These are phyloP conservation scores for Tetragnatha versicolor DNA, from an alignment of 1,140 invertebrate species.

Conservation along the genomic window DNA sequence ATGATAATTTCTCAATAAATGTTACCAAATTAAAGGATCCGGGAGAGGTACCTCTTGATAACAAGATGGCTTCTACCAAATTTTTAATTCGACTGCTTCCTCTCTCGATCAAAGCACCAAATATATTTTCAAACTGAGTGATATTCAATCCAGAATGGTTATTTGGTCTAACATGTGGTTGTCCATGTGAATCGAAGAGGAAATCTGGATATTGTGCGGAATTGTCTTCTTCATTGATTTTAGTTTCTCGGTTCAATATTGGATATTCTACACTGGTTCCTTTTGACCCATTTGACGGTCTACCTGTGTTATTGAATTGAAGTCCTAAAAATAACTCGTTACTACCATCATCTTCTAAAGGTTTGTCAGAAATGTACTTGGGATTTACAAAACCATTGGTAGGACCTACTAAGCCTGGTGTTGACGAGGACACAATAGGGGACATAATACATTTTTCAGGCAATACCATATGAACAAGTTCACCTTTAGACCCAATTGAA, in stretches of 20 bases:
- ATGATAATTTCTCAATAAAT: not conserved
- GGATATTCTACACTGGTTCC: not conserved
- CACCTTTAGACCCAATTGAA: not conserved
- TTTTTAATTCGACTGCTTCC: not conserved
- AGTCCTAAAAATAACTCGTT: no score
- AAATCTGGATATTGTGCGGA: not conserved
- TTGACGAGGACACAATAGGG: no score
- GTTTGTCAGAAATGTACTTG: no score
- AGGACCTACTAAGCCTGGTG: not conserved
- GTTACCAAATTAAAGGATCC: not conserved
- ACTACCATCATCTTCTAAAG: no score
- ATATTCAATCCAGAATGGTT: not conserved
- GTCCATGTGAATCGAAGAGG: not conserved
- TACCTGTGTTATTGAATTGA: not conserved
- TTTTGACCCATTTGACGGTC: not conserved
- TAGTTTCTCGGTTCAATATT: not conserved
- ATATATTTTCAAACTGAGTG: constrained; percentile 4
- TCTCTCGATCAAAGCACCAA: not conserved
- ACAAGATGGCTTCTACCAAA: not conserved
- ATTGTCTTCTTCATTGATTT: not conserved
- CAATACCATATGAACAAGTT: not conserved
- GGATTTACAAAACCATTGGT: not conserved
- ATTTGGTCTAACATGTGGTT: not conserved
- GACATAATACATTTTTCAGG: not conserved
- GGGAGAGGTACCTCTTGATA: not conserved